Percentiles rank a stretch among this genome's conserved stretches.
These are phyloP conservation scores for Chiroxiphia lanceolata DNA, from an alignment of 2,797 vertebrate species.

Conservation along the genomic window DNA sequence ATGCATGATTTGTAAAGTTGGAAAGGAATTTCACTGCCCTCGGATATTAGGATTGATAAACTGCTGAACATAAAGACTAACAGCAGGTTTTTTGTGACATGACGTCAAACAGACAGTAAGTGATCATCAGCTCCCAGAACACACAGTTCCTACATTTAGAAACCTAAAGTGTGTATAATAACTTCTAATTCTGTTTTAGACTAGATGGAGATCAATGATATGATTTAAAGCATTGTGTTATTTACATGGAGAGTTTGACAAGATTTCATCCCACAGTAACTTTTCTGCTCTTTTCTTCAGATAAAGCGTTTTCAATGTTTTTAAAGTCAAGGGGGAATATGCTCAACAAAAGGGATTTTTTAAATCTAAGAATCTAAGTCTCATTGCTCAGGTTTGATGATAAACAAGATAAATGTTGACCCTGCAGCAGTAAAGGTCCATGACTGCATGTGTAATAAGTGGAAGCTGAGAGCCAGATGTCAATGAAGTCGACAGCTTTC, in stretches of 20 bases:
- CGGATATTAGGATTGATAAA: background rate
- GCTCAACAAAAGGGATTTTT: background rate
- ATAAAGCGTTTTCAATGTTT: background rate
- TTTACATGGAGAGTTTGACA: background rate
- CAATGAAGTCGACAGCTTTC: background rate
- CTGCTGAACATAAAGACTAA: background rate
- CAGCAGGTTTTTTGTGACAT: background rate
- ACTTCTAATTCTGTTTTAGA: background rate
- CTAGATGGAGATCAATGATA: background rate
- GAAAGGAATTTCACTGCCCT: background rate
- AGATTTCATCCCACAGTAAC: background rate
- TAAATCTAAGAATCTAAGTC: background rate
- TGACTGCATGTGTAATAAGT: background rate
- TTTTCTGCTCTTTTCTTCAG: background rate
- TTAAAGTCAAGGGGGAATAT: background rate
- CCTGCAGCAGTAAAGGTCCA: slow-evolving; percentile 2
- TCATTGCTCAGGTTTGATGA: background rate
- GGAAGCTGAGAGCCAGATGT: slow-evolving; percentile 8
- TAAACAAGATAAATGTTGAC: slow-evolving; percentile 21
- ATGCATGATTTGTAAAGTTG: background rate
- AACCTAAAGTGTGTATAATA: background rate
- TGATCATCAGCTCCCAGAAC: background rate
- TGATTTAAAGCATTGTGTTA: background rate
- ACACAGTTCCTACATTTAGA: background rate
- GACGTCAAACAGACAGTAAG: background rate